Evolutionary conservation across 2,888 invertebrate species (phyloP).

Genomic region (Stenodera caucasica): DNA sequence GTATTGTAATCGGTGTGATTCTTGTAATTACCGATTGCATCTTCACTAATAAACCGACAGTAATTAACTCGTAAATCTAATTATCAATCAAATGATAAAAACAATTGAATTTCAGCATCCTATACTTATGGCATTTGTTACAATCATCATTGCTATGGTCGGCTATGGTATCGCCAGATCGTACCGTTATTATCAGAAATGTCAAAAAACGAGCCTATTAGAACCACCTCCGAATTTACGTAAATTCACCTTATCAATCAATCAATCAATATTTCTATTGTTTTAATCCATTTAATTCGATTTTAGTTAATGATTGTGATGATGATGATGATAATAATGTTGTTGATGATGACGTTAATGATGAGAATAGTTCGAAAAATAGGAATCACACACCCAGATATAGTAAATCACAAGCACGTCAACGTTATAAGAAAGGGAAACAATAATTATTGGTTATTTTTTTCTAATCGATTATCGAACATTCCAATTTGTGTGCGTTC

Average conservation of each 20-base stretch:
- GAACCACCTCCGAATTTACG: constrained; percentile 60
- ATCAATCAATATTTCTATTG: too few species aligned
- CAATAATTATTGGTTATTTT: constrained; percentile 55
- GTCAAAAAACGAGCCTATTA: constrained; percentile 58
- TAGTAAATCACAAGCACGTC: constrained; percentile 75
- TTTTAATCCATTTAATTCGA: too few species aligned
- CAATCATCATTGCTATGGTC: constrained; percentile 67
- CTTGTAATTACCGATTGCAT: constrained; percentile 71
- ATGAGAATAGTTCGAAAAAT: neutral
- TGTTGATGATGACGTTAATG: constrained; percentile 43
- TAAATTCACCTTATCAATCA: constrained; percentile 26
- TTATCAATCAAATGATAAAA: constrained; percentile 11
- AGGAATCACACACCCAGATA: constrained; percentile 59
- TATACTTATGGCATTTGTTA: constrained; percentile 69
- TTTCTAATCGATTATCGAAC: too few species aligned
- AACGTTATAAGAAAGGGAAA: constrained; percentile 75
- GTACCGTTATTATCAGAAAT: constrained; percentile 59
- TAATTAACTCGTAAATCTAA: constrained; percentile 54
- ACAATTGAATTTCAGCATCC: constrained; percentile 64
- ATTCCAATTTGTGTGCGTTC: too few species aligned
- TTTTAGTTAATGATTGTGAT: too few species aligned
- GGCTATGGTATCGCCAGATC: constrained; percentile 69
- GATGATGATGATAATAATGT: too few species aligned
- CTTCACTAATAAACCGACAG: constrained; percentile 67
- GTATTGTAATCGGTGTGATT: constrained; percentile 69